Evolutionary conservation across 2,888 invertebrate genomes (phyloP).

Genomic region (Trichacis sp.): DNA sequence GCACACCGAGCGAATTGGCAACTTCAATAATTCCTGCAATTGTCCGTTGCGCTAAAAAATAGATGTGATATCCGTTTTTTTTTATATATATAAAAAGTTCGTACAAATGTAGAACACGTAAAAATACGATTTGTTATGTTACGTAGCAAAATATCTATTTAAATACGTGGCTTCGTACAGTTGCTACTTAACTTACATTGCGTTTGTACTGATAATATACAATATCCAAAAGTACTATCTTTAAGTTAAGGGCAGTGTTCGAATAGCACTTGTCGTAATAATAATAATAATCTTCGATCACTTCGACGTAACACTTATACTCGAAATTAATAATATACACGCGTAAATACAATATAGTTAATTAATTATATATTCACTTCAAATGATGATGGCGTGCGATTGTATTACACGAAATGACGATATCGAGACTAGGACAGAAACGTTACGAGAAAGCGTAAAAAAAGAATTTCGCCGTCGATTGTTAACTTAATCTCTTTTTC

Average conservation of each 20-base stretch:
- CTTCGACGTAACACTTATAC: conserved; percentile 52
- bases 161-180: conserved; percentile 67
- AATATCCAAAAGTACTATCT: conserved; percentile 62
- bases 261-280: conserved; percentile 54
- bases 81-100: conserved; percentile 22
- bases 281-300: conserved; percentile 49
- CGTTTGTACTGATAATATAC: conserved; percentile 61
- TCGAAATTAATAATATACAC: conserved; percentile 53
- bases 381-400: conserved; percentile 60
- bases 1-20: background rate
- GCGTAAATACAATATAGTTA: conserved; percentile 48
- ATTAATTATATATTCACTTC: conserved; percentile 50
- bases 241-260: conserved; percentile 64
- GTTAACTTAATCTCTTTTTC: conserved; percentile 5
- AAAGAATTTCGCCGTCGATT: conserved; percentile 11
- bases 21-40: background rate
- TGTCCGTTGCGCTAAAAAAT: conserved; percentile 36
- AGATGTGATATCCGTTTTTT: conserved; percentile 58
- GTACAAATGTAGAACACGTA: conserved; percentile 34
- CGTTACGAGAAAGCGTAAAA: conserved; percentile 17
- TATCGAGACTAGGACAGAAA: conserved; percentile 33
- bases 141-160: conserved; percentile 68
- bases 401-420: conserved; percentile 45
- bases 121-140: conserved; percentile 50
- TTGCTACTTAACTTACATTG: conserved; percentile 61